Percentiles rank a stretch among this genome's conserved stretches.
These are phyloP conservation scores for Melanostoma mellinum DNA, from an alignment of 2,888 invertebrate genomes.

Conservation along the genomic window DNA sequence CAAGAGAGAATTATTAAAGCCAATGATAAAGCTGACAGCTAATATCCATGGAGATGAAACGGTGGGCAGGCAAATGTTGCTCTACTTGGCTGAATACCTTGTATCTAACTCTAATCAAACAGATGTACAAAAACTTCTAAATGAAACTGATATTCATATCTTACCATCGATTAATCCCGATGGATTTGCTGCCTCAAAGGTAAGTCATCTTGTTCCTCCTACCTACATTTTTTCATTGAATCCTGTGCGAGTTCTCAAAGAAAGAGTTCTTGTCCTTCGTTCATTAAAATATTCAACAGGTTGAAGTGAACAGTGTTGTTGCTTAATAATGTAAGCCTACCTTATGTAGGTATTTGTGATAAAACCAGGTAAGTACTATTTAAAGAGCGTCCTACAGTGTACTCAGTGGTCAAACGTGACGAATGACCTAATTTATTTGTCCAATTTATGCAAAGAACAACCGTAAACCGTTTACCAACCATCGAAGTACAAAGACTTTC, in stretches of 20 bases:
- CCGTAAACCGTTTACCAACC: background rate
- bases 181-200: slow-evolving; percentile 93
- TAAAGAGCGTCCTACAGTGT: too few species aligned
- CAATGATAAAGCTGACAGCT: slow-evolving; percentile 95
- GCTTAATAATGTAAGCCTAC: too few species aligned
- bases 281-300: background rate
- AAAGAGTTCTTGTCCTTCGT: background rate
- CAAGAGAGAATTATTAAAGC: slow-evolving; percentile 84
- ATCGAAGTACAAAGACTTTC: slow-evolving; percentile 4
- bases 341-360: too few species aligned
- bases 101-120: slow-evolving; percentile 87
- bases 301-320: too few species aligned
- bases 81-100: slow-evolving; percentile 92
- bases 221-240: background rate
- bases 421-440: background rate
- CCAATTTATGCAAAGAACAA: background rate
- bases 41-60: slow-evolving; percentile 98
- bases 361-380: too few species aligned
- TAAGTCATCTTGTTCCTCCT: slow-evolving; percentile 77
- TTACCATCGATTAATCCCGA: slow-evolving; percentile 99
- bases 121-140: slow-evolving; percentile 85
- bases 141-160: slow-evolving; percentile 94
- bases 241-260: too few species aligned
- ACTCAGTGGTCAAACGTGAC: too few species aligned
- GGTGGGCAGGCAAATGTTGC: slow-evolving; percentile 91